phyloP scores from a whole-genome alignment of 2,888 invertebrate genomes.

The Agrypnus murinus region DNA sequence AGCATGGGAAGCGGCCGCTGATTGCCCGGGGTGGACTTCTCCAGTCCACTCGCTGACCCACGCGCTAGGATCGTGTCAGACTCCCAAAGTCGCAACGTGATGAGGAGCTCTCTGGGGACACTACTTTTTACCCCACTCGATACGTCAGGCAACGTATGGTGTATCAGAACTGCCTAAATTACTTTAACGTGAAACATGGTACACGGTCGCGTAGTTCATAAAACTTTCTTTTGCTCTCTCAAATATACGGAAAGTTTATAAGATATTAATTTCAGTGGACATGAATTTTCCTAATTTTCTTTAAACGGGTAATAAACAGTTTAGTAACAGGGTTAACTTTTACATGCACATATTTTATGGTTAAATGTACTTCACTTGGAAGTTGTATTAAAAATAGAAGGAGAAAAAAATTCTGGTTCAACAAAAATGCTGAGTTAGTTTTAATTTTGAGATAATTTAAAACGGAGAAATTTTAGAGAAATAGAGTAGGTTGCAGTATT shows the following conservation, averaged over 20 bases:
- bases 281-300: too few relatives aligned
- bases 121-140: constrained; percentile 37
- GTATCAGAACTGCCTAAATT: constrained; percentile 34
- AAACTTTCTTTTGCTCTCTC: not conserved
- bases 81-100: constrained; percentile 47
- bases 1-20: constrained; percentile 68
- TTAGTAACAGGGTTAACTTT: too few relatives aligned
- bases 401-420: too few relatives aligned
- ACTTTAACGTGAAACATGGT: constrained; percentile 20
- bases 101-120: constrained; percentile 47
- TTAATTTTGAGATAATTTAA: too few relatives aligned
- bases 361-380: too few relatives aligned
- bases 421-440: too few relatives aligned
- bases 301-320: too few relatives aligned
- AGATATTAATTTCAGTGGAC: too few relatives aligned
- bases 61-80: constrained; percentile 42
- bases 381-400: too few relatives aligned
- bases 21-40: constrained; percentile 63
- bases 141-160: constrained; percentile 35
- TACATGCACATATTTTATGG: too few relatives aligned
- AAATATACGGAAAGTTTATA: not conserved
- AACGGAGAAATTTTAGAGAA: too few relatives aligned
- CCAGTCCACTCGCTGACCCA: constrained; percentile 50
- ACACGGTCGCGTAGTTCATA: constrained; percentile 11
- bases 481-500: too few relatives aligned